These are phyloP conservation scores for Frankliniella intonsa DNA, from an alignment of 2,888 invertebrate genomes.

Conservation along the genomic window DNA sequence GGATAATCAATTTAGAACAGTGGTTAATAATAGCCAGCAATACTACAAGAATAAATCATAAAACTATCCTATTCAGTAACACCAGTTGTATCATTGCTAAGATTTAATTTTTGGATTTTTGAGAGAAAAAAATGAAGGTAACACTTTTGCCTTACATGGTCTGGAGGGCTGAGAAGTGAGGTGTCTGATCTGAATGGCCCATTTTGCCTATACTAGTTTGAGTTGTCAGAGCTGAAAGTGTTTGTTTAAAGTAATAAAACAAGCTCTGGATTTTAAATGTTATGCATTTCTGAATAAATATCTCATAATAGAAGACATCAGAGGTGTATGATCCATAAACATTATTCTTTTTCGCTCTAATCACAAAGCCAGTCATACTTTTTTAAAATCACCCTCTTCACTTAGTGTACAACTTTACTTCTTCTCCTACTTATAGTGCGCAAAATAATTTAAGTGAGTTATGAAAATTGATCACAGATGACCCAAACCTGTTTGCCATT, in stretches of 20 bases:
- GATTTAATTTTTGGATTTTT: not conserved
- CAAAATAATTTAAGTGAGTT: slow-evolving; percentile 20
- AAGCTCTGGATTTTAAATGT: not conserved
- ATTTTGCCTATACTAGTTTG: slow-evolving; percentile 1
- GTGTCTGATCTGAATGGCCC: too few species aligned
- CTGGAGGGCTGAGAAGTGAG: too few species aligned
- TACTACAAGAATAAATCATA: too few species aligned
- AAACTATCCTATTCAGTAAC: not conserved
- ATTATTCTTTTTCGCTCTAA: not conserved
- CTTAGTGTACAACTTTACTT: not conserved
- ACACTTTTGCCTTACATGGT: not conserved
- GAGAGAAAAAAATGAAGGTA: not conserved
- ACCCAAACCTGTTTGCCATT: not conserved
- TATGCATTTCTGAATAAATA: not conserved
- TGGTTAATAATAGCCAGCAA: too few species aligned
- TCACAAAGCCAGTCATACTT: not conserved
- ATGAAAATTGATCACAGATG: slow-evolving; percentile 20
- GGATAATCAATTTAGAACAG: too few species aligned
- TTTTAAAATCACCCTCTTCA: not conserved
- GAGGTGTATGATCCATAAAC: not conserved
- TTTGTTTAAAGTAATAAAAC: not conserved
- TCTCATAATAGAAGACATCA: not conserved
- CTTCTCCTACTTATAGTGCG: not conserved
- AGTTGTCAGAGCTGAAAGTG: not conserved
- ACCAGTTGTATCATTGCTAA: not conserved